Conservation (phyloP, 2,888 invertebrate genomes). For the Apamea sordens region DNA sequence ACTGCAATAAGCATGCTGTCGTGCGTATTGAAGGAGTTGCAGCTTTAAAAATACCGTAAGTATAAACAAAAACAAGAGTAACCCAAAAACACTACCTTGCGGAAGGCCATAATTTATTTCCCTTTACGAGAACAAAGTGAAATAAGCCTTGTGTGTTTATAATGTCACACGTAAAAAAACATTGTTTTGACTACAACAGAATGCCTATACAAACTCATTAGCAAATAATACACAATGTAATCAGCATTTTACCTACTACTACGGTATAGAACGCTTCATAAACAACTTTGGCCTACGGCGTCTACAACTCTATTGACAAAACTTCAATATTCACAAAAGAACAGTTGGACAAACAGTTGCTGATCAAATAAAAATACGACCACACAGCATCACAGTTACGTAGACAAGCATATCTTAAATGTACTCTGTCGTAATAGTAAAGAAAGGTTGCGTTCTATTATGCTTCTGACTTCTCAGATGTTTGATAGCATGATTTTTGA, state of each 20-base stretch:
- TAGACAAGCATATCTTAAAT: slow-evolving; percentile 53
- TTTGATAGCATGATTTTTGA: slow-evolving; percentile 60
- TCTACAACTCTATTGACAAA: slow-evolving; percentile 57
- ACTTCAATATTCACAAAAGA: slow-evolving; percentile 63
- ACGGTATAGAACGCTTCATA: slow-evolving; percentile 29
- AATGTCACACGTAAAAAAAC: background rate
- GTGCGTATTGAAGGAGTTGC: background rate
- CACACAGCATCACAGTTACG: slow-evolving; percentile 61
- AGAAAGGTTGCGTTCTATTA: slow-evolving; percentile 61
- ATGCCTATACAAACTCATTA: slow-evolving; percentile 13
- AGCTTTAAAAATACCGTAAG: slow-evolving; percentile 21
- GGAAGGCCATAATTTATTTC: slow-evolving; percentile 16
- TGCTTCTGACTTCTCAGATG: slow-evolving; percentile 32
- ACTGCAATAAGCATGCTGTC: slow-evolving; percentile 4
- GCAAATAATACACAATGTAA: slow-evolving; percentile 24
- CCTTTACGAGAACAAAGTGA: slow-evolving; percentile 10
- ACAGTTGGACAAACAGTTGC: slow-evolving; percentile 68
- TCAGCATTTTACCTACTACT: slow-evolving; percentile 29
- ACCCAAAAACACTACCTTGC: slow-evolving; percentile 38
- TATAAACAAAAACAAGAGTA: slow-evolving; percentile 13
- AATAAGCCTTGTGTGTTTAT: background rate
- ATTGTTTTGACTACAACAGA: slow-evolving; percentile 17
- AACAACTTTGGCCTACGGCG: slow-evolving; percentile 3
- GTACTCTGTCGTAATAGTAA: slow-evolving; percentile 55
- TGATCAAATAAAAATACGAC: slow-evolving; percentile 63